Conservation (phyloP, 2,797 vertebrate species). For the Neosilurus hyrtlii region DNA sequence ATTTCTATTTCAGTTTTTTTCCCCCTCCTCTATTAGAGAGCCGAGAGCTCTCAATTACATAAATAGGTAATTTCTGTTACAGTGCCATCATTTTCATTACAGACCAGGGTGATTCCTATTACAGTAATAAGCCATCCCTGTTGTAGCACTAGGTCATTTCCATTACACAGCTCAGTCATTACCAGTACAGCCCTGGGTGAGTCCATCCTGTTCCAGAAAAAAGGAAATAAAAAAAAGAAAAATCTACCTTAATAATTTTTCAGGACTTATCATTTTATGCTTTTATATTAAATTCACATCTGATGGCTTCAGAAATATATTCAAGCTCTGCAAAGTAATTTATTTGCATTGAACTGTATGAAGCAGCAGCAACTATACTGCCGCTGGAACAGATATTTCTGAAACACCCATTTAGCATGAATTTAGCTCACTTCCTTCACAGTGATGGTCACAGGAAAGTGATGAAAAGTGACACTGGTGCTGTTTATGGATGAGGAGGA, state of each 20-base stretch:
- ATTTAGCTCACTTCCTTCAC: not conserved
- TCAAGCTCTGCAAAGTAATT: not conserved
- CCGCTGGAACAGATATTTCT: not conserved
- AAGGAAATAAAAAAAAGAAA: not conserved
- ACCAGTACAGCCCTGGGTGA: not conserved
- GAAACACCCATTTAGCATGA: not conserved
- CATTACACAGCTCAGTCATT: not conserved
- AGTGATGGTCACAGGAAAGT: not conserved
- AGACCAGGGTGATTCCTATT: not conserved
- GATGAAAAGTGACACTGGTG: conserved; percentile 7
- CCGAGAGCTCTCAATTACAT: too few species aligned
- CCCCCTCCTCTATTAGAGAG: too few species aligned
- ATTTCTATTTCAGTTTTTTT: not conserved
- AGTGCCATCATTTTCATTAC: not conserved
- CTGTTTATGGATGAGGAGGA: not conserved
- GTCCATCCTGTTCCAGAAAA: not conserved
- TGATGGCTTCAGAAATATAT: not conserved
- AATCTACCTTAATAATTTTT: not conserved
- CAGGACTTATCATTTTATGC: not conserved
- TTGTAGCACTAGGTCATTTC: too few species aligned
- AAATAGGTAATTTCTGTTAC: too few species aligned
- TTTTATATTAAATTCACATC: not conserved
- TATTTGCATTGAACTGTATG: not conserved
- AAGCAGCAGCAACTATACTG: not conserved
- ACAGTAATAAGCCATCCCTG: not conserved